These are phyloP conservation scores for Nymphicus hollandicus DNA, from an alignment of 2,113 vertebrate genomes.

Conservation along the genomic window DNA sequence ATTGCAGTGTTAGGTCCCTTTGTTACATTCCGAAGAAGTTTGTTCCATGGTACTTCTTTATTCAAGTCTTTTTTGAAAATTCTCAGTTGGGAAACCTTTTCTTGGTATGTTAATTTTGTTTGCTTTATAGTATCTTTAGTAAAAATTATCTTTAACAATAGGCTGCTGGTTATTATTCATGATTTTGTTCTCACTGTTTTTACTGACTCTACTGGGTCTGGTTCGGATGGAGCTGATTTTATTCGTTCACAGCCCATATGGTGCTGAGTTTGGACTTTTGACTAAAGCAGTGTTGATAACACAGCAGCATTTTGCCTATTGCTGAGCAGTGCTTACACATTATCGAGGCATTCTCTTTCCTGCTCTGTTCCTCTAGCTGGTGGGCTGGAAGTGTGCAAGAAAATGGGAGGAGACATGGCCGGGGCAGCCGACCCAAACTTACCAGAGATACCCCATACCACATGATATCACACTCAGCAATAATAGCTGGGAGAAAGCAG, in stretches of 20 bases:
- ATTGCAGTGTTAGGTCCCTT: neutral
- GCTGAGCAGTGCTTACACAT: neutral
- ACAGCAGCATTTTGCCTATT: neutral
- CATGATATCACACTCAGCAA: neutral
- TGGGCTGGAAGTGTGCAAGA: neutral
- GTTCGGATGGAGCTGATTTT: neutral
- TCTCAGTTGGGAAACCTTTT: neutral
- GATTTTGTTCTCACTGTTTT: neutral
- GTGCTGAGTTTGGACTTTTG: neutral
- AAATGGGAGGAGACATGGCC: neutral
- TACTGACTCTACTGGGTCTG: neutral
- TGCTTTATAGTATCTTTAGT: neutral
- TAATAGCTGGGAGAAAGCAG: neutral
- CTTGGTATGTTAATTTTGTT: neutral
- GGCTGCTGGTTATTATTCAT: neutral
- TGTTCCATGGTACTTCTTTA: neutral
- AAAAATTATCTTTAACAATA: neutral
- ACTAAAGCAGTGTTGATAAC: neutral
- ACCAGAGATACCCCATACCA: neutral
- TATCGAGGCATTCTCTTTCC: neutral
- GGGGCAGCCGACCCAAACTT: neutral
- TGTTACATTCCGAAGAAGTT: neutral
- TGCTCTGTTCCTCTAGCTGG: fast-evolving
- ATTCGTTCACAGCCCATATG: neutral
- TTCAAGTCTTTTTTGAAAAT: neutral